A percentile compares a stretch with the other conserved stretches of the same genome.
These are phyloP conservation scores for Cerastoderma edule DNA, from an alignment of 2,888 invertebrate genomes.

Conservation along the genomic window DNA sequence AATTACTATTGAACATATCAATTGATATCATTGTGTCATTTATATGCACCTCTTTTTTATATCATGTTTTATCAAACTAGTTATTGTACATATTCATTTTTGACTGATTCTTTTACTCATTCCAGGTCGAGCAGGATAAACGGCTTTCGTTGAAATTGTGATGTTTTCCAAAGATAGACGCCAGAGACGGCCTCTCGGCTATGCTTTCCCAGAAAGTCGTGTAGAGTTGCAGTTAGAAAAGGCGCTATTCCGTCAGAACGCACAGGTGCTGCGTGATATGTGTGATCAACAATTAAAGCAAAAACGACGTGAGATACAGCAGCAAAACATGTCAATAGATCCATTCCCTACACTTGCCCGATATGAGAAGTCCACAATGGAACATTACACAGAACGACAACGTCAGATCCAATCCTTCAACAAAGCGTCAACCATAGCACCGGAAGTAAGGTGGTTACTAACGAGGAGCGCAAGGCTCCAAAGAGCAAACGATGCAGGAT, in stretches of 20 bases:
- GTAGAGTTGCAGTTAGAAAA: constrained; percentile 64
- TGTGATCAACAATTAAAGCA: constrained; percentile 46
- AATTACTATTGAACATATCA: too few relatives aligned
- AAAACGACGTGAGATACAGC: constrained; percentile 30
- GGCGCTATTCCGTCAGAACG: constrained; percentile 60
- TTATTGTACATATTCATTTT: too few relatives aligned
- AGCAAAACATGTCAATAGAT: constrained; percentile 29
- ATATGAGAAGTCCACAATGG: constrained; percentile 13
- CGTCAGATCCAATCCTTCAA: neutral
- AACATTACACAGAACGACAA: constrained; percentile 21
- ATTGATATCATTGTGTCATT: too few relatives aligned
- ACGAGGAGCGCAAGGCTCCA: constrained; percentile 60
- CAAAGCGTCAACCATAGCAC: constrained; percentile 25
- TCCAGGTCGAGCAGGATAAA: too few relatives aligned
- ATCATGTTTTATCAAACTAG: too few relatives aligned
- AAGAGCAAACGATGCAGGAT: constrained; percentile 65
- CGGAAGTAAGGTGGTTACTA: constrained; percentile 55
- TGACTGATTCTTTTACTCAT: too few relatives aligned
- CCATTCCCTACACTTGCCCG: neutral
- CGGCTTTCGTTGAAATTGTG: too few relatives aligned
- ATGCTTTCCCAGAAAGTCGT: constrained; percentile 55
- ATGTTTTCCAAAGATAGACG: constrained; percentile 48
- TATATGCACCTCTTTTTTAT: too few relatives aligned
- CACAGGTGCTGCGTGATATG: constrained; percentile 57
- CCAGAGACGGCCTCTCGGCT: constrained; percentile 55